A percentile compares a stretch with the other conserved stretches of the same genome.
Conservation (phyloP, 2,113 vertebrate species). For the Prinia subflava region DNA sequence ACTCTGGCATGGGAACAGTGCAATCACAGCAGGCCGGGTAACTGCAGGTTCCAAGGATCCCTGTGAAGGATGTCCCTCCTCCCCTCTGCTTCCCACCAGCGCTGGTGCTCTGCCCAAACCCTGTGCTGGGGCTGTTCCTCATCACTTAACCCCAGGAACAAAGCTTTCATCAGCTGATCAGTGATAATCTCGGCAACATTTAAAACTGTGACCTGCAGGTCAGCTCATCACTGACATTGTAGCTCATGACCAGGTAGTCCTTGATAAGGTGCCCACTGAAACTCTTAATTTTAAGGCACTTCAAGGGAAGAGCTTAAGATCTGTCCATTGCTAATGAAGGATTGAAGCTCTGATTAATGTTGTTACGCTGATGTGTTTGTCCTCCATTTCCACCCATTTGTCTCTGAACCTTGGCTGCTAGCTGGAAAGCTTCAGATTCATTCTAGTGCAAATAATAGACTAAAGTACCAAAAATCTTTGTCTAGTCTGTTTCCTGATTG, state of each 20-base stretch:
- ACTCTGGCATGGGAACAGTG: not conserved
- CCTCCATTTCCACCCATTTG: not conserved
- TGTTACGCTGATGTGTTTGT: not conserved
- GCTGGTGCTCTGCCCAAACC: not conserved
- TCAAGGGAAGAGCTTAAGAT: not conserved
- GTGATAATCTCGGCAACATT: not conserved
- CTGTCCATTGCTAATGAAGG: not conserved
- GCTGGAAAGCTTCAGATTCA: not conserved
- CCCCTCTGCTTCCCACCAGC: accelerated
- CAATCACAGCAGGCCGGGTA: not conserved
- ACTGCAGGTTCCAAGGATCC: not conserved
- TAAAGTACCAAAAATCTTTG: not conserved
- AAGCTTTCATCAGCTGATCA: not conserved
- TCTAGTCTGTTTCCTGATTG: not conserved
- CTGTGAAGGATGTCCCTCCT: not conserved
- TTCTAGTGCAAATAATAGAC: not conserved
- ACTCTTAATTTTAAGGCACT: not conserved
- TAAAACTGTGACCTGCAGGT: not conserved
- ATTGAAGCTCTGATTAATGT: not conserved
- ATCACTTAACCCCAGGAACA: no score
- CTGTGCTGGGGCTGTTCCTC: not conserved
- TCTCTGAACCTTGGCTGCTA: not conserved
- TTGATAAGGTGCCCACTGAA: not conserved
- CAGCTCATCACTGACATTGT: accelerated
- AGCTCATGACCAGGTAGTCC: not conserved